These are phyloP conservation scores for Drosophila simulans DNA, from an alignment of 1,140 invertebrate species.

Conservation along the genomic window DNA sequence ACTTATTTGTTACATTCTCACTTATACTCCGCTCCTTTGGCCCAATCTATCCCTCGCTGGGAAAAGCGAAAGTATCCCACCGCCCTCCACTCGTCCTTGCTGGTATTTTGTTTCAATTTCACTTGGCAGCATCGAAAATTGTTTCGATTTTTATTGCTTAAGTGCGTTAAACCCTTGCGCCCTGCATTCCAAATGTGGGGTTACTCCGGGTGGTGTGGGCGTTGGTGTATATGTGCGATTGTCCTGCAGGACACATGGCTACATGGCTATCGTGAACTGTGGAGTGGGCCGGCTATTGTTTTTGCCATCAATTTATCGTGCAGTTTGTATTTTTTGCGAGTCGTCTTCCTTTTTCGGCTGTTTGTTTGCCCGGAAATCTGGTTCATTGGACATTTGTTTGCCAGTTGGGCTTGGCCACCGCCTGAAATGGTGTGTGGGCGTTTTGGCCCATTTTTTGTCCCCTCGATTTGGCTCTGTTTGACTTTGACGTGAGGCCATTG, in stretches of 20 bases:
- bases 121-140: constrained; percentile 80
- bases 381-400: constrained; percentile 82
- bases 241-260: constrained; percentile 9
- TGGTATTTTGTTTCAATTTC: constrained; percentile 81
- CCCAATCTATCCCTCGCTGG: background rate
- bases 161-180: constrained; percentile 82
- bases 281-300: constrained; percentile 47
- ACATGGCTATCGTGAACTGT: constrained; percentile 1
- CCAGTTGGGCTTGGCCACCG: constrained; percentile 46
- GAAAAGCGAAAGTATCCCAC: constrained; percentile 69
- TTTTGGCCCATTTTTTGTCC: constrained; percentile 4
- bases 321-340: constrained; percentile 55
- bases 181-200: constrained; percentile 58
- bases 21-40: constrained; percentile 50
- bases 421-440: constrained; percentile 7
- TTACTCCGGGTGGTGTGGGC: background rate
- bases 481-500: constrained; percentile 58
- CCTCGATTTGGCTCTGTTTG: constrained; percentile 30
- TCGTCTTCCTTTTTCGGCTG: constrained; percentile 50
- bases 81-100: constrained; percentile 16
- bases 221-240: background rate
- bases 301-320: constrained; percentile 76
- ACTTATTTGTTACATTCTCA: constrained; percentile 81
- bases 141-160: constrained; percentile 83
- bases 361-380: constrained; percentile 75